These are phyloP conservation scores for Nephrotoma appendiculata DNA, from an alignment of 2,888 invertebrate species.

Conservation along the genomic window DNA sequence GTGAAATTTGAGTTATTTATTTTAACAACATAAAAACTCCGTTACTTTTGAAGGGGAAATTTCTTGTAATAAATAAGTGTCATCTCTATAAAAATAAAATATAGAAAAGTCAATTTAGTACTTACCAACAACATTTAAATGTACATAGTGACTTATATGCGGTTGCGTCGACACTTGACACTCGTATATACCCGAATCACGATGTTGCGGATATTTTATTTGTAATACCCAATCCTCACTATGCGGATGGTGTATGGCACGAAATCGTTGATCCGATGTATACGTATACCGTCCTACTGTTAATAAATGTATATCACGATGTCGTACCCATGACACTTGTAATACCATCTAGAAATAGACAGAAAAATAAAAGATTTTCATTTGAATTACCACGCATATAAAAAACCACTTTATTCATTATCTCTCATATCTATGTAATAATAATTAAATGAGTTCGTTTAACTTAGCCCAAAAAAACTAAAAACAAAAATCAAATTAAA, in stretches of 20 bases:
- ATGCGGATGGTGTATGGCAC: conserved; percentile 70
- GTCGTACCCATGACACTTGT: conserved; percentile 86
- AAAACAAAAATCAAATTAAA: neutral
- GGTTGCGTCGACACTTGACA: conserved; percentile 91
- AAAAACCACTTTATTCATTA: neutral
- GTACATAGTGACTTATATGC: conserved; percentile 83
- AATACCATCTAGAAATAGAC: conserved; percentile 41
- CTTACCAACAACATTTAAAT: conserved; percentile 84
- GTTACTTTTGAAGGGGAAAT: too few relatives aligned
- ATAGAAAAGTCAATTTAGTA: conserved; percentile 17
- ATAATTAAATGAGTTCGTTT: neutral
- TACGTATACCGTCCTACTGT: conserved; percentile 84
- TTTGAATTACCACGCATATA: neutral
- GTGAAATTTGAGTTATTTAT: too few relatives aligned
- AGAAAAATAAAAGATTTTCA: neutral
- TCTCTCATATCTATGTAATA: neutral
- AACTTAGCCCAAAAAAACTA: neutral
- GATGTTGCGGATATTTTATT: conserved; percentile 83
- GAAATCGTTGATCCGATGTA: conserved; percentile 81
- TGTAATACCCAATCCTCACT: conserved; percentile 86
- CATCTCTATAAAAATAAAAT: neutral
- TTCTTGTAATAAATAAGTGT: too few relatives aligned
- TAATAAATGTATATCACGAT: conserved; percentile 76
- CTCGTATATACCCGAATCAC: conserved; percentile 78
- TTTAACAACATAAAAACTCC: too few relatives aligned